phyloP scores from a whole-genome alignment of 2,888 invertebrate genomes.

The Sinhomidia bicolor region DNA sequence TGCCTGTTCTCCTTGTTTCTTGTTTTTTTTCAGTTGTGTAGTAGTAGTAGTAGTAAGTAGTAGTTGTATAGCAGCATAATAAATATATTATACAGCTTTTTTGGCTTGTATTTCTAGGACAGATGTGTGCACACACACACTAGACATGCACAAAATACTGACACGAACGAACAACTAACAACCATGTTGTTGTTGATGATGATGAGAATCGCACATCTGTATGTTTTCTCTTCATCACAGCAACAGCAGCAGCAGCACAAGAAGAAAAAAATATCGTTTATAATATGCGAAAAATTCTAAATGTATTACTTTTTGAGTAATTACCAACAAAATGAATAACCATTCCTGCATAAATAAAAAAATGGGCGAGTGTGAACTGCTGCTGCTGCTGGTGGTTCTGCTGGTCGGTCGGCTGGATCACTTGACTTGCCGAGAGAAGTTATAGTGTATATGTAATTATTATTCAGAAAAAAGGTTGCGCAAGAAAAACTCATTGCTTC shows the following conservation, averaged over 20 bases:
- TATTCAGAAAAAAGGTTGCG: conserved; percentile 57
- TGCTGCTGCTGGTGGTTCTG: conserved; percentile 2
- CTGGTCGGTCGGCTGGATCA: conserved; percentile 18
- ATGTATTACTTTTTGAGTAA: conserved; percentile 48
- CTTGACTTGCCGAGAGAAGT: conserved; percentile 34
- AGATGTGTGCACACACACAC: conserved; percentile 64
- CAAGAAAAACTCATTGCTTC: conserved; percentile 53
- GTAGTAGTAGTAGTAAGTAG: too few relatives aligned
- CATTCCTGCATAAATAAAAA: conserved; percentile 36
- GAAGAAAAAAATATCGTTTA: too few relatives aligned
- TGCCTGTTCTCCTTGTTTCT: conserved; percentile 49
- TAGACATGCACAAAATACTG: conserved; percentile 27
- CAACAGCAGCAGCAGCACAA: neutral
- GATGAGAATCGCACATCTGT: conserved; percentile 43
- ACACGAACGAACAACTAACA: conserved; percentile 17
- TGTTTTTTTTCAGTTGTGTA: neutral
- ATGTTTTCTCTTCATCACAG: conserved; percentile 30
- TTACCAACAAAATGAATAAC: conserved; percentile 33
- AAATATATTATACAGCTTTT: conserved; percentile 47
- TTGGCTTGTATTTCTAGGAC: conserved; percentile 69
- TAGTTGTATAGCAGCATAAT: too few relatives aligned
- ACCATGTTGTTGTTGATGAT: neutral
- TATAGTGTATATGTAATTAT: conserved; percentile 60
- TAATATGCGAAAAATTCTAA: conserved; percentile 42
- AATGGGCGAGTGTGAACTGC: neutral